A percentile compares a stretch with the other conserved stretches of the same genome.
Conservation (phyloP, 2,888 invertebrate genomes). For the Geotrupes spiniger region DNA sequence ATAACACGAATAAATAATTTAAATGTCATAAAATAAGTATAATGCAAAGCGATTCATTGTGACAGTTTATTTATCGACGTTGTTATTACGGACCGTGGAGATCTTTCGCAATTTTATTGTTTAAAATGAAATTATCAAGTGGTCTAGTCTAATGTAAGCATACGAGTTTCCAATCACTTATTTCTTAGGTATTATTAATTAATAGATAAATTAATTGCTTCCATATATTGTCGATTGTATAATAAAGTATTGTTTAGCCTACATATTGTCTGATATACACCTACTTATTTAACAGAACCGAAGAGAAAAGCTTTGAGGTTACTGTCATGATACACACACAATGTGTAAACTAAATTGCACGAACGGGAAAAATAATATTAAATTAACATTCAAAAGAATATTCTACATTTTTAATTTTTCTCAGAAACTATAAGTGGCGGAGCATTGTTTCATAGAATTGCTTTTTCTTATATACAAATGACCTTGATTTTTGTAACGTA, state of each 20-base stretch:
- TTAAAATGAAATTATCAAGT: conserved; percentile 2
- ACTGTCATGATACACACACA: conserved; percentile 19
- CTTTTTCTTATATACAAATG: no score
- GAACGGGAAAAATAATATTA: no score
- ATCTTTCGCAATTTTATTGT: conserved; percentile 13
- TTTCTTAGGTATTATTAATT: conserved; percentile 19
- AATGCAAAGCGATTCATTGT: background rate
- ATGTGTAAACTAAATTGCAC: no score
- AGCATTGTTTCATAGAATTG: no score
- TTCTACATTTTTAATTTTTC: no score
- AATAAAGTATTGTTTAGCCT: conserved; percentile 24
- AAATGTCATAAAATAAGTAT: conserved; percentile 8
- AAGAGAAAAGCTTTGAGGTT: conserved; percentile 25
- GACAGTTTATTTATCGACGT: conserved; percentile 1
- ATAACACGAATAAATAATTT: conserved; percentile 8
- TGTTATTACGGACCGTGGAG: conserved; percentile 1
- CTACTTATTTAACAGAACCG: conserved; percentile 22
- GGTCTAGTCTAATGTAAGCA: conserved; percentile 1
- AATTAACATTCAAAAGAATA: no score
- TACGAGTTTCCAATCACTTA: conserved; percentile 1
- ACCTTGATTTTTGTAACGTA: no score
- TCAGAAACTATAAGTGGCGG: no score
- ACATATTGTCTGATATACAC: conserved; percentile 23
- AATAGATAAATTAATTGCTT: conserved; percentile 27
- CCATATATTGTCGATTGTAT: conserved; percentile 22